A percentile compares a stretch with the other conserved stretches of the same genome.
Conservation (phyloP, 2,888 invertebrate genomes). For the Sinopyrophorus schimmeli region DNA sequence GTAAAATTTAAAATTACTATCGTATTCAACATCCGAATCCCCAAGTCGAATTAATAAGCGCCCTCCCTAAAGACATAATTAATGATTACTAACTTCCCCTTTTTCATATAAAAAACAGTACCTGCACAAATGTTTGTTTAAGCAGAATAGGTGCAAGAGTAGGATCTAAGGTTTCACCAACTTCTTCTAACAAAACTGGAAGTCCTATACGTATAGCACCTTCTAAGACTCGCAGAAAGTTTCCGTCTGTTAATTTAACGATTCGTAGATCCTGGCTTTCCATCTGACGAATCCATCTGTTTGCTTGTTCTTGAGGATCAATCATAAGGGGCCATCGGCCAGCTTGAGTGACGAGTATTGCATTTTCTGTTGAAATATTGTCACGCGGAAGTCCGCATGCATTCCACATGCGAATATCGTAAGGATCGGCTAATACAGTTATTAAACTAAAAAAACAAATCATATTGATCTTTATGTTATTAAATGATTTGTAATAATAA, state of each 20-base stretch:
- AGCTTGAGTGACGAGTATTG: slow-evolving; percentile 82
- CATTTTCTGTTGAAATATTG: slow-evolving; percentile 87
- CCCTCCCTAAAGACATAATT: slow-evolving; percentile 64
- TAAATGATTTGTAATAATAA: too few relatives aligned
- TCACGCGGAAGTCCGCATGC: slow-evolving; percentile 87
- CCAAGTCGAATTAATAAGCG: slow-evolving; percentile 81
- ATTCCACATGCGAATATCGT: slow-evolving; percentile 88
- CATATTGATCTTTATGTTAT: too few relatives aligned
- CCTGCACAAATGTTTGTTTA: slow-evolving; percentile 77
- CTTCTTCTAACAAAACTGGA: slow-evolving; percentile 85
- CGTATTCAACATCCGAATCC: slow-evolving; percentile 89
- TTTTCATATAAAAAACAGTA: slow-evolving; percentile 41
- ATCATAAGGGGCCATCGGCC: slow-evolving; percentile 90
- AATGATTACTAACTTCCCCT: slow-evolving; percentile 8
- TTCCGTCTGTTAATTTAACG: slow-evolving; percentile 76
- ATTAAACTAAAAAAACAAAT: slow-evolving; percentile 63
- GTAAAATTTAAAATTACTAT: slow-evolving; percentile 81
- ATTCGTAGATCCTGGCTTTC: slow-evolving; percentile 77
- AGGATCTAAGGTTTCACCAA: slow-evolving; percentile 86
- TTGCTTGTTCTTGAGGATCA: slow-evolving; percentile 95
- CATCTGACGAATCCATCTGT: slow-evolving; percentile 90
- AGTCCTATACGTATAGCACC: slow-evolving; percentile 81
- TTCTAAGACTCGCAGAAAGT: slow-evolving; percentile 78
- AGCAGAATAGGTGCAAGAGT: slow-evolving; percentile 80
- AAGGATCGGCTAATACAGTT: slow-evolving; percentile 77